A percentile compares a stretch with the other conserved stretches of the same genome.
Conservation (phyloP, 2,797 vertebrate species). For the Brachyrhaphis roseni region DNA sequence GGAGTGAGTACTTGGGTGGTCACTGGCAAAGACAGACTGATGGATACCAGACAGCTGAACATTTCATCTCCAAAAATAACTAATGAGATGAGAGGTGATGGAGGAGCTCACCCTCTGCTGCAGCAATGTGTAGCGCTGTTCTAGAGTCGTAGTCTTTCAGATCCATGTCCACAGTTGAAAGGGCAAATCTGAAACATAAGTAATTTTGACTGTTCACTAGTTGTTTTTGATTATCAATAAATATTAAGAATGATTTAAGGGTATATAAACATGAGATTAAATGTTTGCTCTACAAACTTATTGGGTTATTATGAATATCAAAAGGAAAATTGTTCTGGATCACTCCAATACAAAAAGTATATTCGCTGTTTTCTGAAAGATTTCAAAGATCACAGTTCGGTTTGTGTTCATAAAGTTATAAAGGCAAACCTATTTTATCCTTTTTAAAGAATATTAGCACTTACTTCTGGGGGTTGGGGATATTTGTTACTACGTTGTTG, state of each 20-base stretch:
- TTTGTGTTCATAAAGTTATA: background rate
- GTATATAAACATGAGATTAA: background rate
- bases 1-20: too few species aligned
- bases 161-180: slow-evolving; percentile 90
- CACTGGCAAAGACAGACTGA: background rate
- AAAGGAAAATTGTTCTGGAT: background rate
- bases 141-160: slow-evolving; percentile 88
- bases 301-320: background rate
- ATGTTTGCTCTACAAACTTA: background rate
- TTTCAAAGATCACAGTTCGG: background rate
- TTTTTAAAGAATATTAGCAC: too few species aligned
- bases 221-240: background rate
- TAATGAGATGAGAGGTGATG: background rate
- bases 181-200: slow-evolving; percentile 75
- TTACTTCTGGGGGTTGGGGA: background rate
- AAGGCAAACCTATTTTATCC: background rate
- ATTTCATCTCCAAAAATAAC: background rate
- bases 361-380: background rate
- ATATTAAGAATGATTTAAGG: background rate
- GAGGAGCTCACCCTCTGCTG: slow-evolving; percentile 84
- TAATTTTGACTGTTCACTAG: background rate
- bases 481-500: background rate
- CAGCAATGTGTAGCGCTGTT: slow-evolving; percentile 87
- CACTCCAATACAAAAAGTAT: background rate
- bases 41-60: background rate